These are phyloP conservation scores for Noctua pronuba DNA, from an alignment of 2,888 invertebrate species.

Conservation along the genomic window DNA sequence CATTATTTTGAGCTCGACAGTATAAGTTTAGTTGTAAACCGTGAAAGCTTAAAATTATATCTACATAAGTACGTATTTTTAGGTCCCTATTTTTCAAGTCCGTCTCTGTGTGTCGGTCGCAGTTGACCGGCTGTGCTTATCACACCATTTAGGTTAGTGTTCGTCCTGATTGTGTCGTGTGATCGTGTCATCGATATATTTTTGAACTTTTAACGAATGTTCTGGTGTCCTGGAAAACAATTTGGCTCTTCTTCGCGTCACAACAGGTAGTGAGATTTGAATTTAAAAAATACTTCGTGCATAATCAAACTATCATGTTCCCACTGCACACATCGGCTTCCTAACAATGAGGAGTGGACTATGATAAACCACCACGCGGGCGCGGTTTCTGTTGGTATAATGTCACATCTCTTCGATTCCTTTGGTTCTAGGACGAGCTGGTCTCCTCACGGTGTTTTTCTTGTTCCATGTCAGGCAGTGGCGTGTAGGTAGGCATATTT, in stretches of 20 bases:
- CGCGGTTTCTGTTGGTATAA: background rate
- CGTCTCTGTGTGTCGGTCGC: background rate
- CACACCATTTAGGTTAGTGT: slow-evolving; percentile 12
- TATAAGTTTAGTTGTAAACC: too few species aligned
- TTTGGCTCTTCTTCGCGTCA: background rate
- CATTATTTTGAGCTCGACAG: too few species aligned
- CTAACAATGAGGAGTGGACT: background rate
- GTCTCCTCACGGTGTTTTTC: background rate
- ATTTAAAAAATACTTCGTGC: background rate
- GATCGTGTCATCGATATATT: slow-evolving; percentile 1
- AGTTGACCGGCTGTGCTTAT: slow-evolving; percentile 1
- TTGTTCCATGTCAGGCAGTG: background rate
- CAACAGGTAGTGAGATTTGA: slow-evolving; percentile 15
- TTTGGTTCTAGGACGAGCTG: background rate
- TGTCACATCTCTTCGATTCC: background rate
- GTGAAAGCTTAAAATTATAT: too few species aligned
- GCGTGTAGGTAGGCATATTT: background rate
- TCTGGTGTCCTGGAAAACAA: slow-evolving; percentile 25
- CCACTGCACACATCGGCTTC: background rate
- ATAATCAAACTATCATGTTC: background rate
- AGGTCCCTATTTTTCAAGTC: background rate
- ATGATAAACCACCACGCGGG: background rate
- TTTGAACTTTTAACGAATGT: background rate
- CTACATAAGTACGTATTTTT: background rate
- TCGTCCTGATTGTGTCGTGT: background rate